Base-by-base conservation (phyloP, 2,888 invertebrate species). In the Monochamus alternatus region DNA sequence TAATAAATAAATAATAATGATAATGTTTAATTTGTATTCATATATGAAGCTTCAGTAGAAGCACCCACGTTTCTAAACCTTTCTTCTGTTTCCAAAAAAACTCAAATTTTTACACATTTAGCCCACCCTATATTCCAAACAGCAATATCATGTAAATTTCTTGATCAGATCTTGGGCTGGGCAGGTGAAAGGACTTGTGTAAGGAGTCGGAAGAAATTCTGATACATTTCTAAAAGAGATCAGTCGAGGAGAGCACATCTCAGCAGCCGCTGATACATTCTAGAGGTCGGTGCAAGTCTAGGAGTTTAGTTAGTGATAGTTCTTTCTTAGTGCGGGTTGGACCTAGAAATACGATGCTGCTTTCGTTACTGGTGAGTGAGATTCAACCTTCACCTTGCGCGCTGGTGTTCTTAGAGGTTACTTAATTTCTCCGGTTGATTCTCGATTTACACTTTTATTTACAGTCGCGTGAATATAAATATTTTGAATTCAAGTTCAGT, bases 211-310 rank as follows among this genome's bases (percentile, higher is more conserved):
- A 88, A 87, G 87, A 87, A 87, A 86, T 85, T 84, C 86, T 85
- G 85, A 85, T 87, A 86, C 87, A 87, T 86, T 88, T 87, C 86
- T 87, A 85, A 85, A 85, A 86, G 84, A 84, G 87, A 87, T 85
- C 87, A 87, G 86, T 85, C 83, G 85, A 79, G 77, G 81, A 82
- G 82, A 83, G 79, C 74, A 76, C 80, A 81, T 77, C 81, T 80
- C 62, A 68, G 71, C 74, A 77, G 75, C 76, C 70, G 76, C 72
- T 76, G 70, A 58, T 69, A 66, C 73, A 66, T 66, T 71, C 59
- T 60, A 59, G 31, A 73, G 22, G 43, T 38, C 55, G 65, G 65
- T 69, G 64, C 62, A 68, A 52, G 38, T 69, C 38, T 52, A 60
- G 71, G 52, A 71, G 55, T 77, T 80, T 69, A 76, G 81, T 81